Percentiles rank a stretch among this genome's conserved stretches.
phyloP scores from a whole-genome alignment of 1,140 invertebrate species.

The Scaptomyza graminum region DNA sequence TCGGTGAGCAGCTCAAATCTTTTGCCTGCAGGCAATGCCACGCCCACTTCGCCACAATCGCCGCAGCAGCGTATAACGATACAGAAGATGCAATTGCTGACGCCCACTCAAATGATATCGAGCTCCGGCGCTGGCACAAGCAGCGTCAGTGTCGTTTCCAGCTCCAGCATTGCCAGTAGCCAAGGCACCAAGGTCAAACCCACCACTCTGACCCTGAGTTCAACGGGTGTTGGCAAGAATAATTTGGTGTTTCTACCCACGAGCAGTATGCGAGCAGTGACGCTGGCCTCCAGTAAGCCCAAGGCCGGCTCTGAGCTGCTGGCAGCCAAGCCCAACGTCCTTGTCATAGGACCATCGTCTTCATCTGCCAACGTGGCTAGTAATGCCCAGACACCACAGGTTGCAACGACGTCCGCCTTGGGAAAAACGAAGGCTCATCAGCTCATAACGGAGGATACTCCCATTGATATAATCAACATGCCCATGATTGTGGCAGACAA shows the following conservation, averaged over 20 bases:
- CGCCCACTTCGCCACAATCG: constrained; percentile 49
- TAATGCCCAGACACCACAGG: constrained; percentile 15
- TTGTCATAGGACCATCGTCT: constrained; percentile 63
- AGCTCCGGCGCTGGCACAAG: constrained; percentile 22
- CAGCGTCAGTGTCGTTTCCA: constrained; percentile 14
- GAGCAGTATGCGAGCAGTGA: constrained; percentile 64
- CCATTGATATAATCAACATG: constrained; percentile 84
- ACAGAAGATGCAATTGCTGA: constrained; percentile 80
- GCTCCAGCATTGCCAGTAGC: constrained; percentile 14
- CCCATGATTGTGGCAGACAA: constrained; percentile 80
- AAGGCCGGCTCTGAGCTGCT: constrained; percentile 40
- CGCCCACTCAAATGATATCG: constrained; percentile 53
- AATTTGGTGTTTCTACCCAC: constrained; percentile 68
- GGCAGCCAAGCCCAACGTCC: constrained; percentile 56
- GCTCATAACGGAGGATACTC: constrained; percentile 85
- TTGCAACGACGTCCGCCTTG: constrained; percentile 23
- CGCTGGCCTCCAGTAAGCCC: constrained; percentile 56
- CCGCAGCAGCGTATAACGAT: constrained; percentile 63
- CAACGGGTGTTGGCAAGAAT: constrained; percentile 65
- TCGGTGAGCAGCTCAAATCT: constrained; percentile 5
- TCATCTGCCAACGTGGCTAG: constrained; percentile 19
- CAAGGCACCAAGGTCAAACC: constrained; percentile 39
- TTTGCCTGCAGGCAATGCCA: constrained; percentile 26
- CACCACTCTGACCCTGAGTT: constrained; percentile 60
- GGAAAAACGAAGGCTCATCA: constrained; percentile 61